phyloP scores from a whole-genome alignment of 2,113 vertebrate genomes.

The Cathartes aura region DNA sequence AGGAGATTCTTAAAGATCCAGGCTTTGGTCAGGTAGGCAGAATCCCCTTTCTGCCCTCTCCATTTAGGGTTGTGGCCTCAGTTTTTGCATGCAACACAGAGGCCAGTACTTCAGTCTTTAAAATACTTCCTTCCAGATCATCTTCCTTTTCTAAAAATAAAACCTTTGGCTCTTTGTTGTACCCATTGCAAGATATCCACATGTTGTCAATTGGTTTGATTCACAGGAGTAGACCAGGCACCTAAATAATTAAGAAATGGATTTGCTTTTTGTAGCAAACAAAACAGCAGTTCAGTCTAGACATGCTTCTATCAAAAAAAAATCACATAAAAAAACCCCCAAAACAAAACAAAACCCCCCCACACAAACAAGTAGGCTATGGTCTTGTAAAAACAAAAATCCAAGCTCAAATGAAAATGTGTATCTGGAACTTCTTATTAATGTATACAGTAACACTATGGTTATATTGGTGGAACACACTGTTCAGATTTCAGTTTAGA shows the following conservation, averaged over 20 bases:
- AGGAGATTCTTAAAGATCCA: not conserved
- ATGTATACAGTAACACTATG: not conserved
- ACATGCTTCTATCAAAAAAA: not conserved
- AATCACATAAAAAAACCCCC: not conserved
- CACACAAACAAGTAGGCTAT: not conserved
- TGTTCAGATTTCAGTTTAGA: not conserved
- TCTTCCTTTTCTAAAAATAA: not conserved
- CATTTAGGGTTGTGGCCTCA: not conserved
- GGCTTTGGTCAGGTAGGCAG: not conserved
- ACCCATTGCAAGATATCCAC: not conserved
- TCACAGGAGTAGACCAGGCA: not conserved
- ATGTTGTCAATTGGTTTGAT: not conserved
- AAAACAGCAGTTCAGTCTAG: not conserved
- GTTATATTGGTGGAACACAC: not conserved
- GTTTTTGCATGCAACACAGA: not conserved
- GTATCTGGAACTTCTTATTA: not conserved
- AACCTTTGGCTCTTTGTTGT: not conserved
- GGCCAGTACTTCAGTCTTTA: not conserved
- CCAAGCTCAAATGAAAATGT: not conserved
- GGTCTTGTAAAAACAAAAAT: not conserved
- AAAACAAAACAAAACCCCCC: accelerated
- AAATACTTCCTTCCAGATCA: not conserved
- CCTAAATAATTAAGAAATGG: not conserved
- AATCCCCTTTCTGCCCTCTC: not conserved
- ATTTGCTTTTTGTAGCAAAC: not conserved